Base-by-base conservation (phyloP, 1,140 invertebrate genomes). In the Harpegnathos saltator region DNA sequence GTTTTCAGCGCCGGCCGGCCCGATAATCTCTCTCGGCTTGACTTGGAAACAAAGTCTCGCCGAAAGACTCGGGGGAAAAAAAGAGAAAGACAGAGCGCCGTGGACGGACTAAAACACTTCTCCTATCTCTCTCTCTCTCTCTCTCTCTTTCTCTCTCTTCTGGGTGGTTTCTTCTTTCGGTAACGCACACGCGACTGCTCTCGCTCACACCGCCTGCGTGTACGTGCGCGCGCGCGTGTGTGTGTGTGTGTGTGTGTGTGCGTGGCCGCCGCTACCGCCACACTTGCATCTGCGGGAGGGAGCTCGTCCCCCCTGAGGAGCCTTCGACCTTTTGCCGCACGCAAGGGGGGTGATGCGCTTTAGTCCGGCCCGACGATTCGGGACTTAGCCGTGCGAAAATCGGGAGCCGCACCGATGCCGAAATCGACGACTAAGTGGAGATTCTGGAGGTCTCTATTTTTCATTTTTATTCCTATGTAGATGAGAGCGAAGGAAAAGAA, bases 401-500 rank as follows among this genome's bases (percentile, higher is more conserved):
- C 75, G 54, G 77, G 61, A 85, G 77, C 86, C 61, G 62, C 86
- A 75, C 72, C 85, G 56, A 91, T 91, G 90, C 89, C 90, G 77
- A 91, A 91, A 75, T 89, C 88, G 83, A 84, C 82, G 48, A 71
- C 82, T 84, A 91, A 90, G 82, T 91, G 90, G 90, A 91, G 69
- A 69, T 91, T 91, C 59, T 91, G 90, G 90, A 91, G 90, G 90
- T 91, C 85, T 90, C 86, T 44, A 44, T 44, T 44, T 90, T 71
- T 84, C 68, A 89, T 68, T 48, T 87, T 88, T 75, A 82, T 77
- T 81, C 84, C 66, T 72, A 80, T 78, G 22, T n/a, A 9, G 38
- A 44, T 1, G 11, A 44, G 9, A 44, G 38, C n/a, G 11, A 44
- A 44, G 0, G 38, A 44, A 44, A 44, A 44, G 38, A 44, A n/a